Evolutionary conservation across 2,888 invertebrate species (phyloP).

Genomic region (Philereme transversata): DNA sequence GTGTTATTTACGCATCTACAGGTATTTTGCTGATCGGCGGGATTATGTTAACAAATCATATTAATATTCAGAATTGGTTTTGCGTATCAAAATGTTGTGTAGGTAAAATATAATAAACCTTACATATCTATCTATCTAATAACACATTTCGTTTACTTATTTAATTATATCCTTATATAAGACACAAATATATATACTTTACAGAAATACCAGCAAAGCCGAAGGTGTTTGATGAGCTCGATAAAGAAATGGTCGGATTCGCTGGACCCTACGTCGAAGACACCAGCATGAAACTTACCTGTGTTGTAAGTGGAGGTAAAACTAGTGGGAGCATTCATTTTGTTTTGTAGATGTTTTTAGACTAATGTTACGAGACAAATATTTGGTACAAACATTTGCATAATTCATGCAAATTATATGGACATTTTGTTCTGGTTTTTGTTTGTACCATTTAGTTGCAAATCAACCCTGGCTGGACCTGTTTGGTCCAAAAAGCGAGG

Average conservation of each 20-base stretch:
- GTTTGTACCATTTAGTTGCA: no score
- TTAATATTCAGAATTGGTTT: slow-evolving; percentile 12
- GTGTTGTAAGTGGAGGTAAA: slow-evolving; percentile 90
- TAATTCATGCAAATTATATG: no score
- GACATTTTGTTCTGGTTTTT: no score
- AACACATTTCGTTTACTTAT: no score
- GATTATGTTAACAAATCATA: slow-evolving; percentile 10
- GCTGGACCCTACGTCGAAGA: slow-evolving; percentile 91
- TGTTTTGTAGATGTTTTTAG: slow-evolving; percentile 14
- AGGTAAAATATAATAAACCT: no score
- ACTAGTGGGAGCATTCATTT: slow-evolving; percentile 30
- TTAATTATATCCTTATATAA: no score
- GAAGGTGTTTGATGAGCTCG: slow-evolving; percentile 88
- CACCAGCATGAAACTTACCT: slow-evolving; percentile 87
- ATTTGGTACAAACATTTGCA: no score
- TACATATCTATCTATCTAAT: no score
- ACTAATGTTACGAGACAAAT: no score
- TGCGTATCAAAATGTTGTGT: no score
- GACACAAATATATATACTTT: slow-evolving; percentile 46
- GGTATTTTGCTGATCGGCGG: slow-evolving; percentile 14
- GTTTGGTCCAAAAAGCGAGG: no score
- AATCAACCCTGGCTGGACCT: no score
- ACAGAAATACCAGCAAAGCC: slow-evolving; percentile 90
- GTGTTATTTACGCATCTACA: slow-evolving; percentile 12
- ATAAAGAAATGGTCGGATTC: slow-evolving; percentile 85